Percentiles rank a stretch among this genome's conserved stretches.
phyloP scores from a whole-genome alignment of 2,797 vertebrate species.

The Paedocypris micromegethes region DNA sequence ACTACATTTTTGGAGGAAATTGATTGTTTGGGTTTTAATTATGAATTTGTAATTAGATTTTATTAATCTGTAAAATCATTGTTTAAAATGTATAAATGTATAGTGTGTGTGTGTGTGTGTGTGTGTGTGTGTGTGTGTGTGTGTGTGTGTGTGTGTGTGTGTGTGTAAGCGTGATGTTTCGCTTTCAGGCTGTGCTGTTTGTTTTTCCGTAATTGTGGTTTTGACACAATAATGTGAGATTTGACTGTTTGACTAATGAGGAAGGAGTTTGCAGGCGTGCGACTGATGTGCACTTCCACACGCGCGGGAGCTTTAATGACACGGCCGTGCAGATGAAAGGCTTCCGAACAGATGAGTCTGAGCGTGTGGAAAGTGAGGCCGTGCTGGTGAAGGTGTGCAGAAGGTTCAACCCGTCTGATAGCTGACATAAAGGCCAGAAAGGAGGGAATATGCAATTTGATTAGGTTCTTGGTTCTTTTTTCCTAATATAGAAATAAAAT shows the following conservation, averaged over 20 bases:
- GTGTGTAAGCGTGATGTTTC: too few species aligned
- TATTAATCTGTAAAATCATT: too few species aligned
- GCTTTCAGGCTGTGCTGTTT: background rate
- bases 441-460: constrained; percentile 7
- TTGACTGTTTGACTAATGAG: constrained; percentile 10
- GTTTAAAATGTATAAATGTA: too few species aligned
- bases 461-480: constrained; percentile 8
- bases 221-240: background rate
- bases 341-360: background rate
- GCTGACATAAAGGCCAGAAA: constrained; percentile 9
- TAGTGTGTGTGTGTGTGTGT: too few species aligned
- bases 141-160: too few species aligned
- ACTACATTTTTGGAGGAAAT: too few species aligned
- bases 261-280: background rate
- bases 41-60: too few species aligned
- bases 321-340: background rate
- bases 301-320: constrained; percentile 10
- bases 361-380: background rate
- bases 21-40: too few species aligned
- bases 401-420: background rate
- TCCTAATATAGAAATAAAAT: background rate
- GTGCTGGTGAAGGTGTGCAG: background rate
- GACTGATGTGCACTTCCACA: background rate
- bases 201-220: background rate
- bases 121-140: too few species aligned